A percentile compares a stretch with the other conserved stretches of the same genome.
Evolutionary conservation across 2,797 vertebrate species (phyloP).

Genomic region (Mareca strepera): DNA sequence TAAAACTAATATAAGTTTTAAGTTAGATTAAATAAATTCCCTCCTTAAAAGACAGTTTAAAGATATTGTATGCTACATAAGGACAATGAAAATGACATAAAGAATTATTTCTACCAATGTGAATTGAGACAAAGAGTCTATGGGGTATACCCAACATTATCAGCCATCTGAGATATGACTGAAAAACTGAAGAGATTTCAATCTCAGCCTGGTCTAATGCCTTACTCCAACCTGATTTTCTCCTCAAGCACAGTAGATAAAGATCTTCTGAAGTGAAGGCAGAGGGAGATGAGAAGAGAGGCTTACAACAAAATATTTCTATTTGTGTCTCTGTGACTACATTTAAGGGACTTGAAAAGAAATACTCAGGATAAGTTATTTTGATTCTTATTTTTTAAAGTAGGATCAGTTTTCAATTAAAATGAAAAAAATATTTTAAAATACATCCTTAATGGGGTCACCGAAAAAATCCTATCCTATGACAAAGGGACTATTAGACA

Average conservation of each 20-base stretch:
- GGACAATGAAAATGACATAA: neutral
- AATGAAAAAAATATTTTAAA: constrained; percentile 6
- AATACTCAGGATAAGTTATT: neutral
- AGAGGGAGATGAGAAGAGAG: neutral
- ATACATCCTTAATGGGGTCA: neutral
- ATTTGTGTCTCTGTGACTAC: neutral
- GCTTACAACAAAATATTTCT: neutral
- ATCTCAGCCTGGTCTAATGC: neutral
- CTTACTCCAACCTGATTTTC: neutral
- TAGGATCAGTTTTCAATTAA: neutral
- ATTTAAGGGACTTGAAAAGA: neutral
- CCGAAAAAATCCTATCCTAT: neutral
- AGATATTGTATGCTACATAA: neutral
- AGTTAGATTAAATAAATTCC: neutral
- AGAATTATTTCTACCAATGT: neutral
- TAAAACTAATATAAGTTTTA: neutral
- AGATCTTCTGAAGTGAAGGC: constrained; percentile 7
- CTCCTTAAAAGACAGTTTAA: neutral
- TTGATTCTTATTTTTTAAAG: neutral
- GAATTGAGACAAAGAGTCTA: neutral
- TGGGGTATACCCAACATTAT: neutral
- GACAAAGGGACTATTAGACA: neutral
- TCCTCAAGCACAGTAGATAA: neutral
- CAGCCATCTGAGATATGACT: neutral
- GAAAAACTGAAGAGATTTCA: constrained; percentile 11